These are phyloP conservation scores for Hylaea fasciaria DNA, from an alignment of 2,888 invertebrate genomes.

Conservation along the genomic window DNA sequence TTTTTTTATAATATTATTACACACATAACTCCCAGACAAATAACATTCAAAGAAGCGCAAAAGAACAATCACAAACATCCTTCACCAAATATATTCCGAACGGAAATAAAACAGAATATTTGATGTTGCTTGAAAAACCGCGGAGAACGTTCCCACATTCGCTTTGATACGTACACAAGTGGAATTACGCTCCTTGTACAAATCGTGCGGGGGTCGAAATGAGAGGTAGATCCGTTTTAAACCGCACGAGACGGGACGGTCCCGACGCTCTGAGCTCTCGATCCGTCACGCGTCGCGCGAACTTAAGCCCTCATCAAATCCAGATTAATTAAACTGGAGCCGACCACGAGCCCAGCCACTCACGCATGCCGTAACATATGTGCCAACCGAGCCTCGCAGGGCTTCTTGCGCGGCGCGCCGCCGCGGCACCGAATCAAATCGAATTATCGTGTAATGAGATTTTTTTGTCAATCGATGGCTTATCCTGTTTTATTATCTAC, in stretches of 20 bases:
- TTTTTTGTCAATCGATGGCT: conserved; percentile 35
- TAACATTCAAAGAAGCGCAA: conserved; percentile 24
- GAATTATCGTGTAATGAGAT: conserved; percentile 43
- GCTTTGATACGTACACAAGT: conserved; percentile 45
- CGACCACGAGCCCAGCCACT: conserved; percentile 70
- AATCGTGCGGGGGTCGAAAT: conserved; percentile 69
- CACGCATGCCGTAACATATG: conserved; percentile 63
- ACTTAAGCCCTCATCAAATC: conserved; percentile 83
- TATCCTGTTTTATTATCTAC: conserved; percentile 11
- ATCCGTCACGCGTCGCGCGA: conserved; percentile 80
- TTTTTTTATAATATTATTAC: background rate
- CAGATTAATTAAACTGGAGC: conserved; percentile 80
- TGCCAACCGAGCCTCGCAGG: conserved; percentile 43
- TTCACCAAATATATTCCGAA: conserved; percentile 22
- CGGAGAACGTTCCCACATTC: conserved; percentile 29
- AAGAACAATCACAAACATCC: conserved; percentile 25
- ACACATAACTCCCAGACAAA: conserved; percentile 5
- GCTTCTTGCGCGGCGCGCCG: conserved; percentile 11
- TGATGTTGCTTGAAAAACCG: conserved; percentile 31
- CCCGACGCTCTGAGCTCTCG: conserved; percentile 65
- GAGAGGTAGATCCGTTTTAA: conserved; percentile 79
- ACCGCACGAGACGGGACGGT: conserved; percentile 68
- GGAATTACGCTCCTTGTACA: conserved; percentile 68
- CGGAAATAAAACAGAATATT: conserved; percentile 33
- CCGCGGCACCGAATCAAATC: conserved; percentile 28